These are phyloP conservation scores for Dasyurus viverrinus DNA, from an alignment of 2,113 vertebrate species.

Conservation along the genomic window DNA sequence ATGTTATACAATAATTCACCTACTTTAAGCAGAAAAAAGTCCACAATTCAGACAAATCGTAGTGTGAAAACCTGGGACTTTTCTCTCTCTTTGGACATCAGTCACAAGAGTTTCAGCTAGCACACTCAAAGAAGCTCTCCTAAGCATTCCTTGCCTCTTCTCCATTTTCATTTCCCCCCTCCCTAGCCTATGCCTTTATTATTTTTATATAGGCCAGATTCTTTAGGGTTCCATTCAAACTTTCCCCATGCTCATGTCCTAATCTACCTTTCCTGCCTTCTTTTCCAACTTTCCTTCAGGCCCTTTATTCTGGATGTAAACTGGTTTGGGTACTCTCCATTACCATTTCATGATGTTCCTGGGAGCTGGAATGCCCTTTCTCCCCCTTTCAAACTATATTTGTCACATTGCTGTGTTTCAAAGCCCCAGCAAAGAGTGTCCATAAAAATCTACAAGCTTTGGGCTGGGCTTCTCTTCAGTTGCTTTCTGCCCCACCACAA, in stretches of 20 bases:
- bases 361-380: not conserved
- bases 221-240: not conserved
- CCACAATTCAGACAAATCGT: conserved; percentile 8
- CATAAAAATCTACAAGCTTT: not conserved
- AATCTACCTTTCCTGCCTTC: not conserved
- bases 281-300: not conserved
- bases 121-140: not conserved
- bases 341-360: not conserved
- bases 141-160: not conserved
- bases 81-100: not conserved
- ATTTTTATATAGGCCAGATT: not conserved
- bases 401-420: not conserved
- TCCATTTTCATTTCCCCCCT: not conserved
- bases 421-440: not conserved
- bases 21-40: not conserved
- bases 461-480: not conserved
- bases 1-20: not conserved
- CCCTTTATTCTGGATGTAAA: too few species aligned
- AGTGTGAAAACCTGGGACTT: conserved; percentile 7
- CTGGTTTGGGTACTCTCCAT: not conserved
- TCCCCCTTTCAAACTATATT: not conserved
- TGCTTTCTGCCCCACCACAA: not conserved
- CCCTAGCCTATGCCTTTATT: not conserved
- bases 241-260: not conserved
- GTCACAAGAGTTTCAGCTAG: not conserved